These are phyloP conservation scores for Notamacropus eugenii DNA, from an alignment of 2,797 vertebrate genomes.

Conservation along the genomic window DNA sequence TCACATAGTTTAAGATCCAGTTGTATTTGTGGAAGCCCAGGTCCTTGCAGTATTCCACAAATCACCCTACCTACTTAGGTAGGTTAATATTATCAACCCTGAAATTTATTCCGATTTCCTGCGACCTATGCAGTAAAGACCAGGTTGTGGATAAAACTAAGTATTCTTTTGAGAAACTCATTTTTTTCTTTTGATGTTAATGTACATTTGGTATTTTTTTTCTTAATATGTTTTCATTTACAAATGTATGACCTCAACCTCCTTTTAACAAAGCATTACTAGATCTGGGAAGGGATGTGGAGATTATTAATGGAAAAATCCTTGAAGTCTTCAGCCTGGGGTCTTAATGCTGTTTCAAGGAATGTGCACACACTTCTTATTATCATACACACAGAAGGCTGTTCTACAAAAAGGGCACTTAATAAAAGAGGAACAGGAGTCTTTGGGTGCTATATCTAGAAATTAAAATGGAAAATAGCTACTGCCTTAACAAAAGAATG, in stretches of 20 bases:
- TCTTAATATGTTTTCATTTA: conserved; percentile 71
- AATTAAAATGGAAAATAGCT: conserved; percentile 39
- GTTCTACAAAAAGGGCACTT: not conserved
- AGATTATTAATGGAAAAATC: conserved; percentile 83
- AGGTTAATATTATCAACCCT: conserved; percentile 59
- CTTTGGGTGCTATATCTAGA: conserved; percentile 35
- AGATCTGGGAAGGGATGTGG: conserved; percentile 81
- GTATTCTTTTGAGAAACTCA: conserved; percentile 70
- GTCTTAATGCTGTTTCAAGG: conserved; percentile 73
- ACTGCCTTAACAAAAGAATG: conserved; percentile 1
- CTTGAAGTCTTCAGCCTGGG: conserved; percentile 75
- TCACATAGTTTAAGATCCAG: conserved; percentile 55
- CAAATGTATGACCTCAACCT: conserved; percentile 83
- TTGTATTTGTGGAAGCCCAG: conserved; percentile 32
- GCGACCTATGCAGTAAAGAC: conserved; percentile 32
- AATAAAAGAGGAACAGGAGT: conserved; percentile 22
- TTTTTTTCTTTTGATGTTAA: conserved; percentile 72
- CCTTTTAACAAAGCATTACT: conserved; percentile 73
- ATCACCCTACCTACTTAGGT: conserved; percentile 46
- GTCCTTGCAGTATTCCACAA: conserved; percentile 60
- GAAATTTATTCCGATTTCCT: conserved; percentile 62
- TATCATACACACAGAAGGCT: not conserved
- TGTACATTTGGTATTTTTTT: conserved; percentile 76
- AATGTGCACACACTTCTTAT: conserved; percentile 10
- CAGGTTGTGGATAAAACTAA: conserved; percentile 47